These are phyloP conservation scores for Hoplias malabaricus DNA, from an alignment of 2,113 vertebrate genomes.

Conservation along the genomic window DNA sequence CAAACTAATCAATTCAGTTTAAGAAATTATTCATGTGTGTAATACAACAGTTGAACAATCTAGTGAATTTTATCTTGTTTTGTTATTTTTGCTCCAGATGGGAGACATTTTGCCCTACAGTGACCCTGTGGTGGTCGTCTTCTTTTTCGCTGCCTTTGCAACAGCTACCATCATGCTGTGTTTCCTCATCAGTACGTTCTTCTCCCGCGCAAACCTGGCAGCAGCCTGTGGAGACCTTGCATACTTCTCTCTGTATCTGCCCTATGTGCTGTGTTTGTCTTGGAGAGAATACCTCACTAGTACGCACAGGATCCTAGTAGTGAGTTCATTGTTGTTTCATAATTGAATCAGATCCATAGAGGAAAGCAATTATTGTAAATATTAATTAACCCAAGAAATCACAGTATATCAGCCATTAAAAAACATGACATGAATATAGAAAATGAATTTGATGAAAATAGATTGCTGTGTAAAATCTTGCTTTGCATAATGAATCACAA, in stretches of 20 bases:
- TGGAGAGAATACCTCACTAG: slow-evolving; percentile 82
- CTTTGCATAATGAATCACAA: too few species aligned
- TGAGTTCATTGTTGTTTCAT: slow-evolving; percentile 59
- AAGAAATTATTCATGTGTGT: too few species aligned
- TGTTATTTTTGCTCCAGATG: slow-evolving; percentile 60
- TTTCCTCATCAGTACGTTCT: slow-evolving; percentile 89
- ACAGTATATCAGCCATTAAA: too few species aligned
- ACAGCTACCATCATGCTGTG: slow-evolving; percentile 90
- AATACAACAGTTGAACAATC: too few species aligned
- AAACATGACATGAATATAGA: too few species aligned
- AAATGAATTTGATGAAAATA: too few species aligned
- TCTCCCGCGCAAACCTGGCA: slow-evolving; percentile 85
- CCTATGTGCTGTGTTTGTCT: slow-evolving; percentile 84
- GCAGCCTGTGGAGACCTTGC: slow-evolving; percentile 86
- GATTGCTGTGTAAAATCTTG: too few species aligned
- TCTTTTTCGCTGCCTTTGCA: slow-evolving; percentile 83
- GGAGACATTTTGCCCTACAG: slow-evolving; percentile 90
- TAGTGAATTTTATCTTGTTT: too few species aligned
- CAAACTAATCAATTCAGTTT: too few species aligned
- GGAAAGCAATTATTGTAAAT: too few species aligned
- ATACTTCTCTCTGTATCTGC: slow-evolving; percentile 88
- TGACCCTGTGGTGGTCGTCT: slow-evolving; percentile 78
- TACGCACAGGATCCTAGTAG: slow-evolving; percentile 68
- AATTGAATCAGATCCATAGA: background rate
- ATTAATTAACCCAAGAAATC: too few species aligned